Base-by-base conservation (phyloP, 1,140 invertebrate genomes). In the Lasioglossum albipes region DNA sequence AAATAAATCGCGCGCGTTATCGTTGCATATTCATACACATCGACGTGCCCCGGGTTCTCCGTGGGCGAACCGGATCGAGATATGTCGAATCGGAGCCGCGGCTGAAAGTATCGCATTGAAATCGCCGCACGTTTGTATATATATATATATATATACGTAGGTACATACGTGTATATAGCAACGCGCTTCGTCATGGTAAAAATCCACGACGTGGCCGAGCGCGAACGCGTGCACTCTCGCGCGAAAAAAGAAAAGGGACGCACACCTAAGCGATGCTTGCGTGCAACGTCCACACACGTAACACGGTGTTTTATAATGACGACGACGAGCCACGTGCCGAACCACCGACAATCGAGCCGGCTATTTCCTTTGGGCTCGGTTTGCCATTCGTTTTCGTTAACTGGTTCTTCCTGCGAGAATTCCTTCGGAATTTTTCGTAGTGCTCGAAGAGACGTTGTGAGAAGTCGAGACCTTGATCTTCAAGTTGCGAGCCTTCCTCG, bases 21-120 rank as follows among this genome's bases (percentile, higher is more conserved):
- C 89, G 83, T 90, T 90, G 89, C 89, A 90, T 90, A 90, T 90
- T 90, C 89, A 90, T 90, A 90, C 70, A 71, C 75, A 77, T 79
- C 75, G 79, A 68, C 76, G 83, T 83, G 81, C 61, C 75, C 65
- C 77, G 83, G 64, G 75, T 82, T 62, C 13, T 20, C 82, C 86
- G 88, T 90, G 89, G 89, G 89, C 88, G 87, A 89, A 90, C 88
- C 89, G 89, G 89, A 87, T 89, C 84, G 83, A 85, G 83, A 90
- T 90, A 90, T 88, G 87, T 90, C 88, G 86, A 90, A 90, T 90
- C 86, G 86, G 65, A 83, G 85, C 57, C 79, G 81, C 72, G 79
- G 79, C 85, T 79, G 86, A 87, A 87, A 87, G 79, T 87, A 87
- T 84, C 75, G 85, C 86, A 87, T 87, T 87, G 82, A 84, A 87